Base-by-base conservation (phyloP, 1,140 invertebrate species). In the Lepidotrigona ventralis region DNA sequence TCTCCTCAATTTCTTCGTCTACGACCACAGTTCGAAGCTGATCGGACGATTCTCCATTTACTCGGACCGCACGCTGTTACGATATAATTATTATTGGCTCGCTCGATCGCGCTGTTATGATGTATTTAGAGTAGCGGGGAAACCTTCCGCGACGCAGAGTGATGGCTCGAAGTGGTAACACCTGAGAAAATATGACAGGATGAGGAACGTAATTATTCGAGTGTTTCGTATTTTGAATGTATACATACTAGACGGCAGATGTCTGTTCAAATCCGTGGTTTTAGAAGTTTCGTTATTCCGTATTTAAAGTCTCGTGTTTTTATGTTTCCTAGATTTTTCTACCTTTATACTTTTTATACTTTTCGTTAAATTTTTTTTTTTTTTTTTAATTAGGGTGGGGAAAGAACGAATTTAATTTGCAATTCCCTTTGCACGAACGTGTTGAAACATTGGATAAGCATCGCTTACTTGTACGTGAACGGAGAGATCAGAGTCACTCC, bases 1-100 rank as follows among this genome's bases (percentile, higher is more conserved):
- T 53, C 63, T 54, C 58, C 63, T 54, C 60, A 73, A 86, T 60
- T 77, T 87, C 66, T 63, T 4, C 71, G 33, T 80, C 39, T 70
- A 51, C 72, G 64, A 79, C 46, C 46, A 33, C 33, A 54, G 74
- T 66, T 77, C 26, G 0, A 39, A 74, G 23, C 46, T 81, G 23
- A 56, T 66, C 21, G 64, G n/a, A 53, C 14, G 58, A 72, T 46
- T 17, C 54, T 54, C 21, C 3, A 14, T 53, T 73, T 60, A 26
- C 29, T 39, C 29, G 8, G 17, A 71, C 39, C 70, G 70, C 46
- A 15, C 46, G 70, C 39, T 46, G 39, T 70, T 70, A 70, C 69
- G 51, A 53, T 72, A 46, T 54, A 72, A 72, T 72, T 72, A 72
- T 51, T 26, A 46, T 21, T 23, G 19, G 66, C 11, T 53, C 46